A percentile compares a stretch with the other conserved stretches of the same genome.
These are phyloP conservation scores for Drosophila anomalata DNA, from an alignment of 2,888 invertebrate genomes.

Conservation along the genomic window DNA sequence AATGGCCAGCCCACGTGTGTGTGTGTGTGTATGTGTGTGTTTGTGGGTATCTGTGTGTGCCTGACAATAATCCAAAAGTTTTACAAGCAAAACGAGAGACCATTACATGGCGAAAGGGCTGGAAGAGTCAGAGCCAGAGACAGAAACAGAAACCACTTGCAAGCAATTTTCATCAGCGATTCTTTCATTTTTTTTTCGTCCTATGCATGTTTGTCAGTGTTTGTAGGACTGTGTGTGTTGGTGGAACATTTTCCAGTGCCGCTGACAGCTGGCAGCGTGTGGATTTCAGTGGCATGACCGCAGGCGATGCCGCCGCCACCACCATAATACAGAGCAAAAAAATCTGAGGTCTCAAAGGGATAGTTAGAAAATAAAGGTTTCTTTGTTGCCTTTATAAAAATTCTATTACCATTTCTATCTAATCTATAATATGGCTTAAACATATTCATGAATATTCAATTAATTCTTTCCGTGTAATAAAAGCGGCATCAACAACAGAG, in stretches of 20 bases:
- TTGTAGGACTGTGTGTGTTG: constrained; percentile 10
- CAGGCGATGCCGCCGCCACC: constrained; percentile 39
- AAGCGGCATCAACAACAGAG: constrained; percentile 16
- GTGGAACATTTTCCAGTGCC: constrained; percentile 50
- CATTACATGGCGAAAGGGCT: constrained; percentile 69
- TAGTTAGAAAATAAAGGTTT: too few species aligned
- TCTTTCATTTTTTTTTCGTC: constrained; percentile 27
- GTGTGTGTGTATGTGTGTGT: constrained; percentile 21
- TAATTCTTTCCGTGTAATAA: not conserved
- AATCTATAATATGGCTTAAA: not conserved
- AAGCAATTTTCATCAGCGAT: constrained; percentile 76
- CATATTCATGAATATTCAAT: not conserved
- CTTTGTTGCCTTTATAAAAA: too few species aligned
- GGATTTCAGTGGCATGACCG: constrained; percentile 68
- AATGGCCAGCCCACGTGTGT: constrained; percentile 55
- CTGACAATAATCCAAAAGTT: constrained; percentile 79
- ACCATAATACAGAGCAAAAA: not conserved
- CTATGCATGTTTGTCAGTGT: not conserved
- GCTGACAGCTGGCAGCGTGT: constrained; percentile 66
- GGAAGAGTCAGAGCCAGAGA: constrained; percentile 43
- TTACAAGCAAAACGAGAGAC: constrained; percentile 76
- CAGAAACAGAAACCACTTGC: constrained; percentile 77
- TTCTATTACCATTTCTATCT: too few species aligned
- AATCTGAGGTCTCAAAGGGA: not conserved
- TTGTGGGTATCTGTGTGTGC: constrained; percentile 31